These are phyloP conservation scores for Erebia aethiops DNA, from an alignment of 2,888 invertebrate genomes.

Conservation along the genomic window DNA sequence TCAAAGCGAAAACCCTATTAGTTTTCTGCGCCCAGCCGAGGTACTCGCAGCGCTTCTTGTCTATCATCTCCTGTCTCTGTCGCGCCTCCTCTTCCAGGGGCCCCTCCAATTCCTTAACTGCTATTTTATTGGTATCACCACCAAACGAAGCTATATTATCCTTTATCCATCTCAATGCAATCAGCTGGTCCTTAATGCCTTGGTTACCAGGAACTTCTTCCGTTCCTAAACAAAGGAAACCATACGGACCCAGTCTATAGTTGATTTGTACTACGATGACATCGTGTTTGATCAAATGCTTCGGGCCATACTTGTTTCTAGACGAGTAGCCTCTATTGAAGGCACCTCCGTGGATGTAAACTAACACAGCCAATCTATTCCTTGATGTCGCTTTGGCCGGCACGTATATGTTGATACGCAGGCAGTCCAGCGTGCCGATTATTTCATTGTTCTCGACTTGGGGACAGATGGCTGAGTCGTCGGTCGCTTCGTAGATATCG, in stretches of 20 bases:
- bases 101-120: slow-evolving; percentile 44
- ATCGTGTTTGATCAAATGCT: slow-evolving; percentile 56
- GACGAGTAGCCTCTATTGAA: slow-evolving; percentile 51
- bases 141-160: slow-evolving; percentile 61
- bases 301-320: slow-evolving; percentile 51
- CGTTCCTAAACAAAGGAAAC: slow-evolving; percentile 62
- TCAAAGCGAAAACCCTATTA: too few relatives aligned
- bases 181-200: slow-evolving; percentile 61
- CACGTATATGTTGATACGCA: slow-evolving; percentile 58
- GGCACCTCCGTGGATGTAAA: slow-evolving; percentile 60
- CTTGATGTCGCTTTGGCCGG: slow-evolving; percentile 52
- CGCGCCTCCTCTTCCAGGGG: slow-evolving; percentile 48
- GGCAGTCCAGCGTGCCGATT: slow-evolving; percentile 55
- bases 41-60: slow-evolving; percentile 58
- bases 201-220: slow-evolving; percentile 61
- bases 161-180: slow-evolving; percentile 61
- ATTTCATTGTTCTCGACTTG: slow-evolving; percentile 50
- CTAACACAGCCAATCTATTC: slow-evolving; percentile 55
- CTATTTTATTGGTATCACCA: slow-evolving; percentile 57
- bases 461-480: slow-evolving; percentile 58
- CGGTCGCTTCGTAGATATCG: slow-evolving; percentile 55
- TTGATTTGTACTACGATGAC: slow-evolving; percentile 61
- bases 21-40: slow-evolving; percentile 55
- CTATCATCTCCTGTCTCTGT: slow-evolving; percentile 48
- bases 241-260: slow-evolving; percentile 62